Evolutionary conservation across 2,888 invertebrate species (phyloP).

Genomic region (Augochlorella aurata): DNA sequence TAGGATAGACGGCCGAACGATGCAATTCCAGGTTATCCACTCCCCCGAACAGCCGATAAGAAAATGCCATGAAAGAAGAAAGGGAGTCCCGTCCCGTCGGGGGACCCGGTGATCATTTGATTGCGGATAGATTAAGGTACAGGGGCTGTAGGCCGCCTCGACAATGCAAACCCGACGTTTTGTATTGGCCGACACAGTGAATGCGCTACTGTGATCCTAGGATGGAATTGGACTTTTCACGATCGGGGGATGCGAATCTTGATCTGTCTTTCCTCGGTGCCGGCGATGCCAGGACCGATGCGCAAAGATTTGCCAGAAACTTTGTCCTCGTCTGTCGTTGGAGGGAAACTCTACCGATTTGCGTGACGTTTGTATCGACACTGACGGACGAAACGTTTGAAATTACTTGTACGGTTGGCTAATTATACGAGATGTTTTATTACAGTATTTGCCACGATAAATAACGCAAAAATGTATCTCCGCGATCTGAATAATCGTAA

Average conservation of each 20-base stretch:
- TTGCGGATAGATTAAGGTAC: conserved; percentile 61
- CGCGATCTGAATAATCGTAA: no score
- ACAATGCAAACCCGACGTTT: conserved; percentile 49
- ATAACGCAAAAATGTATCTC: no score
- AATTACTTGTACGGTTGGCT: no score
- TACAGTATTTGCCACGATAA: no score
- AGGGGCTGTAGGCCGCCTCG: conserved; percentile 31
- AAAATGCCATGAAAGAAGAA: conserved; percentile 43
- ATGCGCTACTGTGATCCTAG: conserved; percentile 23
- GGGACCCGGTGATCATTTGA: conserved; percentile 55
- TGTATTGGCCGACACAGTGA: conserved; percentile 24
- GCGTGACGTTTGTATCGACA: no score
- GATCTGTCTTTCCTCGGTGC: neutral
- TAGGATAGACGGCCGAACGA: conserved; percentile 37
- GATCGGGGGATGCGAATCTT: neutral
- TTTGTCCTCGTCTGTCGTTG: neutral
- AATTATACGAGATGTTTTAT: no score
- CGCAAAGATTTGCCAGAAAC: neutral
- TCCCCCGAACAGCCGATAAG: conserved; percentile 50
- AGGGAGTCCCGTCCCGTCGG: conserved; percentile 21
- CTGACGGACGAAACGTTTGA: no score
- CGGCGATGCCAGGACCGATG: neutral
- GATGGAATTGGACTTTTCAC: conserved; percentile 25
- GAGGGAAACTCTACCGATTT: no score
- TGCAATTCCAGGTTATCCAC: conserved; percentile 56